Percentiles rank a stretch among this genome's conserved stretches.
Conservation (phyloP, 1,140 invertebrate species). For the Eupristina koningsbergeri region DNA sequence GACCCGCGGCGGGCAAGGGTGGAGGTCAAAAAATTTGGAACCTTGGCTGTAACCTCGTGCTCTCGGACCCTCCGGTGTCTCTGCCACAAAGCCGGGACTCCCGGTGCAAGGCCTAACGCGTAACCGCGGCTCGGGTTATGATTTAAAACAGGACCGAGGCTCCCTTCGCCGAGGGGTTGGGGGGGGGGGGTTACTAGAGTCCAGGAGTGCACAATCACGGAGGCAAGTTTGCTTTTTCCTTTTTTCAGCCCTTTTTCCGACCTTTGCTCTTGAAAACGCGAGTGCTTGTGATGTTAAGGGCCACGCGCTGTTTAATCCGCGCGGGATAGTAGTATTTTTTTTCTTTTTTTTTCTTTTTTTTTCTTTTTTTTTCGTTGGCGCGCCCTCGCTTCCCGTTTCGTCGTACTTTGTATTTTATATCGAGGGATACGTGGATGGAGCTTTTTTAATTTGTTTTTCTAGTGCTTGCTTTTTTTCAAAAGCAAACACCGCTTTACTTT, state of each 20-base stretch:
- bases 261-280: background rate
- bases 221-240: background rate
- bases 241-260: background rate
- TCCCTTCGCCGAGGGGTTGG: no score
- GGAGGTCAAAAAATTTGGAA: background rate
- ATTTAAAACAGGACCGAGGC: conserved; percentile 6
- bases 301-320: background rate
- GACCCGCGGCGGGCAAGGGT: no score
- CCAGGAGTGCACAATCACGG: background rate
- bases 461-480: background rate
- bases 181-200: no score
- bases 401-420: background rate
- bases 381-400: background rate
- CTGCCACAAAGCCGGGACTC: background rate
- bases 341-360: background rate
- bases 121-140: conserved; percentile 7
- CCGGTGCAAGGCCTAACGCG: background rate
- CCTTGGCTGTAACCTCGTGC: no score
- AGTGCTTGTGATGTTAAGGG: background rate
- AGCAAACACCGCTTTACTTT: background rate
- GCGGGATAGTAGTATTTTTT: background rate
- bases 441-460: conserved; percentile 21
- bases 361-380: background rate
- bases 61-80: no score
- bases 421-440: background rate